These are phyloP conservation scores for Tetropium fuscum DNA, from an alignment of 2,888 invertebrate species.

Conservation along the genomic window DNA sequence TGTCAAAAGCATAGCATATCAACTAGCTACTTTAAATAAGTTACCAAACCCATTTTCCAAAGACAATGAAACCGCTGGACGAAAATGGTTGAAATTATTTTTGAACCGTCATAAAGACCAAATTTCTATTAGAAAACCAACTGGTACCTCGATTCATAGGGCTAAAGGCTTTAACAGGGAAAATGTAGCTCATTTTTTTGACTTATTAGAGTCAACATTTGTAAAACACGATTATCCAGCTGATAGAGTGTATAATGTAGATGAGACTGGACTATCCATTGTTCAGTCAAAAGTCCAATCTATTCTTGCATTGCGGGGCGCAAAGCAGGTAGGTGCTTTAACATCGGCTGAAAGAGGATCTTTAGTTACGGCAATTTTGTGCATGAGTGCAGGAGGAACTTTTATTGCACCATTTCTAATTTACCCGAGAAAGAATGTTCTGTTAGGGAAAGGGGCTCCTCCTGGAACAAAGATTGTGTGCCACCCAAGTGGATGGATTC, in stretches of 20 bases:
- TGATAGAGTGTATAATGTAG: conserved; percentile 12
- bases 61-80: too few relatives aligned
- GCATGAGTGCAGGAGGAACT: conserved; percentile 52
- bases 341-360: conserved; percentile 44
- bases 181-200: not conserved
- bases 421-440: conserved; percentile 51
- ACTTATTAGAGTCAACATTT: not conserved
- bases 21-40: too few relatives aligned
- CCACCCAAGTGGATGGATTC: conserved; percentile 50
- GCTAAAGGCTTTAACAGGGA: not conserved
- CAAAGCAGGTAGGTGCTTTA: conserved; percentile 15
- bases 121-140: too few relatives aligned
- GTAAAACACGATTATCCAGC: not conserved
- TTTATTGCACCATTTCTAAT: conserved; percentile 57
- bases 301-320: not conserved
- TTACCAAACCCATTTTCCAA: too few relatives aligned
- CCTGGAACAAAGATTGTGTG: conserved; percentile 44
- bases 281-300: too few relatives aligned
- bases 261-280: conserved; percentile 24
- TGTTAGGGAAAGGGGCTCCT: conserved; percentile 53
- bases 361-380: conserved; percentile 49
- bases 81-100: too few relatives aligned
- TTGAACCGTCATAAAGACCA: too few relatives aligned
- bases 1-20: too few relatives aligned
- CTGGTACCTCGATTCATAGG: not conserved